Percentiles rank a stretch among this genome's conserved stretches.
Conservation (phyloP, 2,113 vertebrate genomes). For the Dromiciops gliroides region DNA sequence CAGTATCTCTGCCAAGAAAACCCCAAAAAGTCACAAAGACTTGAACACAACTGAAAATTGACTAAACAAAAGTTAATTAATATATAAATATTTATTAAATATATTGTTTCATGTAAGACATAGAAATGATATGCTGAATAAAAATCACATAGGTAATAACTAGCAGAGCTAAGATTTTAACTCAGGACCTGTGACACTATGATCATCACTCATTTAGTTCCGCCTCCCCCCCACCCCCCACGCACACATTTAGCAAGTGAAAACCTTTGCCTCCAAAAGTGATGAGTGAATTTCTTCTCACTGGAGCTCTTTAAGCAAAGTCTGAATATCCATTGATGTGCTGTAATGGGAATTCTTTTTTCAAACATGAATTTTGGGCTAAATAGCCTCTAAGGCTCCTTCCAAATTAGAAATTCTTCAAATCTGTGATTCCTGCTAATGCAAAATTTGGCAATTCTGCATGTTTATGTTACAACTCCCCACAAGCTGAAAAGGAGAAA, state of each 20-base stretch:
- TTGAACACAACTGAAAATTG: not conserved
- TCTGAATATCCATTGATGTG: not conserved
- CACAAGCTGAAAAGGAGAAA: not conserved
- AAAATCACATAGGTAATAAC: not conserved
- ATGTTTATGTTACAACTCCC: not conserved
- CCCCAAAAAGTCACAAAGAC: not conserved
- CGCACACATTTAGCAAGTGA: not conserved
- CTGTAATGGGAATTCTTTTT: not conserved
- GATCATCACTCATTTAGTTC: not conserved
- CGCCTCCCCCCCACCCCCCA: too few species aligned
- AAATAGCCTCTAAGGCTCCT: not conserved
- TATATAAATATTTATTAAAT: not conserved
- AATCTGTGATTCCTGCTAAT: not conserved
- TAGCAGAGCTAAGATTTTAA: not conserved
- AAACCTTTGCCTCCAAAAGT: not conserved
- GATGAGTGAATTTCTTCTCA: not conserved
- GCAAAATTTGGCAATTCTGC: not conserved
- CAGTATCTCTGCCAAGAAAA: not conserved
- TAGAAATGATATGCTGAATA: not conserved
- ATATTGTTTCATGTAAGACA: not conserved
- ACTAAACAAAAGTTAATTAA: not conserved
- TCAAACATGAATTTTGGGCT: not conserved
- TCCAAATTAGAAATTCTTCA: not conserved
- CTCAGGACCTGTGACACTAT: not conserved
- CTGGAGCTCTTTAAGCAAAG: not conserved